Evolutionary conservation across 37 sponge, comb jelly and placozoan genomes (phyloP).

Genomic region (Theonella swinhoei): DNA sequence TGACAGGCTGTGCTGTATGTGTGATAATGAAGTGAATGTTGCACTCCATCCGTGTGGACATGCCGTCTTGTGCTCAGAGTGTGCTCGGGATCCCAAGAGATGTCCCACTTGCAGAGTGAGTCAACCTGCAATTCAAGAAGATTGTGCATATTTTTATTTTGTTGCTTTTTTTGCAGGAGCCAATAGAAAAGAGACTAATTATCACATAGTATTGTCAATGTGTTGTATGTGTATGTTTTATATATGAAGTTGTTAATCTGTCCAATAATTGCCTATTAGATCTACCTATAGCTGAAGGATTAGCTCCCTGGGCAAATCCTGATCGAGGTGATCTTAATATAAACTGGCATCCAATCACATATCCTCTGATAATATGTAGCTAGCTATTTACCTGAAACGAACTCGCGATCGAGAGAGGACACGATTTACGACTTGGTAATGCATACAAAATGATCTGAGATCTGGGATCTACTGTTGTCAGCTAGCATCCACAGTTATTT

Average conservation of each 20-base stretch:
- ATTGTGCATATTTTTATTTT: too few relatives aligned
- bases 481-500: background rate
- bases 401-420: too few relatives aligned
- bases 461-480: background rate
- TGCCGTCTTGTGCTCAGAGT: slow-evolving; percentile 46
- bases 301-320: too few relatives aligned
- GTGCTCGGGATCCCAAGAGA: slow-evolving; percentile 56
- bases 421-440: too few relatives aligned
- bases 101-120: slow-evolving; percentile 76
- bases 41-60: slow-evolving; percentile 75
- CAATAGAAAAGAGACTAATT: background rate
- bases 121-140: too few relatives aligned
- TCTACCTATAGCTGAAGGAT: too few relatives aligned
- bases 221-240: background rate
- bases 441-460: background rate
- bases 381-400: too few relatives aligned
- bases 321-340: too few relatives aligned
- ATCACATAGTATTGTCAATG: background rate
- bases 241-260: too few relatives aligned
- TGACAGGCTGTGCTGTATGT: slow-evolving; percentile 43
- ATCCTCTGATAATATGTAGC: too few relatives aligned
- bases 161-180: background rate
- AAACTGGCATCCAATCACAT: too few relatives aligned
- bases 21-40: slow-evolving; percentile 46
- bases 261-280: too few relatives aligned